These are phyloP conservation scores for Himalopsyche kuldschensis DNA, from an alignment of 2,888 invertebrate genomes.

Conservation along the genomic window DNA sequence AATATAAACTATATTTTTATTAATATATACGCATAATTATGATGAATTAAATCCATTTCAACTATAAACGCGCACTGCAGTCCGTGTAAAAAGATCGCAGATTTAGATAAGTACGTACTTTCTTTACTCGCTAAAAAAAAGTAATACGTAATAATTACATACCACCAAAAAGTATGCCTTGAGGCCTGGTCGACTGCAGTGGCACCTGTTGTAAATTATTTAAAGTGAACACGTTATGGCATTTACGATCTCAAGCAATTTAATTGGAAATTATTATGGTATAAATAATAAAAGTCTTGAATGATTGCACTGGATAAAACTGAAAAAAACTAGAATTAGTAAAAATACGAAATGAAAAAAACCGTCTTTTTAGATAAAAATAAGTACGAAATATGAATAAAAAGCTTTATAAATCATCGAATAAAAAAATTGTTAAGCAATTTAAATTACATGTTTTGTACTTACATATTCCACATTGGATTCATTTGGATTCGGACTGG, in stretches of 20 bases:
- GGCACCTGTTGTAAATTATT: neutral
- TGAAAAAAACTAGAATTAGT: too few relatives aligned
- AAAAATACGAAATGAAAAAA: too few relatives aligned
- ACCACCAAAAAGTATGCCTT: neutral
- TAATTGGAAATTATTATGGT: neutral
- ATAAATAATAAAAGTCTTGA: neutral
- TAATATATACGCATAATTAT: neutral
- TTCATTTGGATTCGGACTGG: too few relatives aligned
- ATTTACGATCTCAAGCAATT: neutral
- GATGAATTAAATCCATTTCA: neutral
- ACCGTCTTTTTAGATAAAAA: too few relatives aligned
- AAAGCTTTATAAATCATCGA: too few relatives aligned
- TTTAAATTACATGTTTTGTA: too few relatives aligned
- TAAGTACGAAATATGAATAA: too few relatives aligned
- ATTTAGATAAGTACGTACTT: neutral
- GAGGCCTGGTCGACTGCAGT: neutral
- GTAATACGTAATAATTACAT: neutral
- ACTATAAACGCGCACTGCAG: neutral
- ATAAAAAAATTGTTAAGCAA: too few relatives aligned
- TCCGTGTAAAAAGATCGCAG: neutral
- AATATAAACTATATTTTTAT: too few relatives aligned
- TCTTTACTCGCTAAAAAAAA: neutral
- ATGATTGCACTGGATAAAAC: too few relatives aligned
- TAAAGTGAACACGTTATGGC: neutral
- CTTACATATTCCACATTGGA: too few relatives aligned